Evolutionary conservation across 2,888 invertebrate genomes (phyloP), one percentile per base, ranked within the genome.

Genomic region (Drosophila tanythrix): DNA sequence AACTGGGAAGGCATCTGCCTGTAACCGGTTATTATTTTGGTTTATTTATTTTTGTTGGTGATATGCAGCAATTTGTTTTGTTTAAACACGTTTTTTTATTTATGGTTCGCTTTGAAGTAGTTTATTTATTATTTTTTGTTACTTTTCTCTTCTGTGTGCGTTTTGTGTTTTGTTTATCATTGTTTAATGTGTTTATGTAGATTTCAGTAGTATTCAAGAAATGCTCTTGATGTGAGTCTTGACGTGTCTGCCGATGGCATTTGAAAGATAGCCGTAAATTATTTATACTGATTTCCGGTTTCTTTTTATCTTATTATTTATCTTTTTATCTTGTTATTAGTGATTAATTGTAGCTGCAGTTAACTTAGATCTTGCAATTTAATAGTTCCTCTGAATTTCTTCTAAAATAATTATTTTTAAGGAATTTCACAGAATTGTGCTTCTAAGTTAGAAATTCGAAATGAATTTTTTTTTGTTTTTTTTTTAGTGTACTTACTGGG

Each of bases 1-100:
- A 73, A 77, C 72, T 68, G 68, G 55, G 69, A 35, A 51, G 66
- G 55, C 59, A 76, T 69, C 81, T 81, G 76, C 71, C 53, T 33
- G 13, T 18, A 84, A 84, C 84, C 82, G 77, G 84, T 85, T 88
- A 60, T 38, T 15, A 18, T 29, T 21, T 29, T 27, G 3, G 11
- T 6, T n/a, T 27, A 29, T 29, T 56, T 29, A 18, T 38, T 56
- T 56, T n/a, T 29, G 8, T 27, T 27, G 25, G 5, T 46, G 25
- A 48, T 62, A n/a, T 55, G 53, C 27, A 38, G 56, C 29, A 52
- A 27, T 64, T 55, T 57, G 53, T 60, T 46, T 48, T 61, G 35
- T 48, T 68, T 68, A 69, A 71, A 60, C 72, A 60, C 58, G 55
- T 62, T 73, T 67, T 15, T 46, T 25, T 46, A 70, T 80, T 78